phyloP scores from a whole-genome alignment of 2,888 invertebrate species.

The Tanypteryx hageni region DNA sequence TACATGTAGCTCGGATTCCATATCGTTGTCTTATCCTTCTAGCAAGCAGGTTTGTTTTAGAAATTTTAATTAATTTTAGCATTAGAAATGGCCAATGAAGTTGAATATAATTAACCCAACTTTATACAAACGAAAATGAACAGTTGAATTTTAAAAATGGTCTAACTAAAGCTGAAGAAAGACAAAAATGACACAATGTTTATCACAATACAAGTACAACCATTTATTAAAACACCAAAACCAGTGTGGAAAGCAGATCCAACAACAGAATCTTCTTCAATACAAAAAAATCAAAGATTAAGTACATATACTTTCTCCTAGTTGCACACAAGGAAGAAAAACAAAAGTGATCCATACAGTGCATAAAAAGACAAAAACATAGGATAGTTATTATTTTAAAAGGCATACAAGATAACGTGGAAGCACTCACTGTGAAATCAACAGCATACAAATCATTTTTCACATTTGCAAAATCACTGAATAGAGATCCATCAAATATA shows the following conservation, averaged over 20 bases:
- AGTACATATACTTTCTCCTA: not conserved
- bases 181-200: not conserved
- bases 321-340: not conserved
- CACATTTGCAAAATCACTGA: not conserved
- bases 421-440: conserved; percentile 8
- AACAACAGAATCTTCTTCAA: not conserved
- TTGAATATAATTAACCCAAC: too few relatives aligned
- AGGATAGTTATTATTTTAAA: not conserved
- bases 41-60: too few relatives aligned
- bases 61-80: too few relatives aligned
- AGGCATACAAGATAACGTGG: conserved; percentile 4
- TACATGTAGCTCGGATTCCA: too few relatives aligned
- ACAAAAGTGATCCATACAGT: not conserved
- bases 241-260: not conserved
- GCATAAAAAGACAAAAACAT: not conserved
- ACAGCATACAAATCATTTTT: not conserved
- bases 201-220: conserved; percentile 15
- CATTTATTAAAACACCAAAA: conserved; percentile 29
- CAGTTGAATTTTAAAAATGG: too few relatives aligned
- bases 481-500: conserved; percentile 21
- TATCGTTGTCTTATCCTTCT: too few relatives aligned
- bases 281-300: not conserved
- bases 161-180: not conserved
- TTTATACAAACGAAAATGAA: too few relatives aligned
- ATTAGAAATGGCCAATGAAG: too few relatives aligned